Evolutionary conservation across 2,888 invertebrate genomes (phyloP), one percentile per base, ranked within the genome.

Genomic region (Polia nebulosa): DNA sequence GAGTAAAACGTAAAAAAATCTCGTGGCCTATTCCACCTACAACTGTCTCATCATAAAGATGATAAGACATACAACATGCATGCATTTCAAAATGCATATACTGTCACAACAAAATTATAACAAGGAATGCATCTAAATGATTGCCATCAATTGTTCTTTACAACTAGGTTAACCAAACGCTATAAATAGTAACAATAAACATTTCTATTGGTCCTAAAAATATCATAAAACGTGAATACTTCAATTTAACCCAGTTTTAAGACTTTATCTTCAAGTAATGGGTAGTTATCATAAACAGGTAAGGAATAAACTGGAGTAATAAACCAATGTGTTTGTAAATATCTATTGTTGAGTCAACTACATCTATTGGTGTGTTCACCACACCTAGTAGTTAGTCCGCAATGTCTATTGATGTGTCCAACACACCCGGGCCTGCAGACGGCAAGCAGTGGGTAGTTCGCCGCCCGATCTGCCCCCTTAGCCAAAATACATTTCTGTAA

Each of bases 101-200:
- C 1, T 1, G 3, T 27, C 17, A 25, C 45, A 11, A 41, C n/a
- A n/a, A n/a, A n/a, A 41, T 56, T 70, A 59, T 17, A 29, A 41
- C 27, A 41, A 3, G 11, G 4, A 11, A 20, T 13, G 0, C n/a
- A 22, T 11, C 34, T 29, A 58, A 11, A 22, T 8, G 2, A 55
- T 3, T 25, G 17, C 13, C 0, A 17, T 22, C 77, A 45, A 60
- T 77, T 70, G 71, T 17, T 27, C 11, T 20, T 11, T 1, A 9
- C 15, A 78, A 62, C n/a, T 74, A 29, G 72, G 58, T 45, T 72
- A 74, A 78, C 53, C 52, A 78, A 72, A 15, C 20, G 36, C 47
- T 72, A 49, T 78, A 72, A 44, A 77, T 58, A 55, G 44, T 44
- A 32, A 11, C 61, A 6, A 59, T 59, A 55, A 78, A 72, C 49